phyloP scores from a whole-genome alignment of 2,113 vertebrate species.

The Silurus glanis region DNA sequence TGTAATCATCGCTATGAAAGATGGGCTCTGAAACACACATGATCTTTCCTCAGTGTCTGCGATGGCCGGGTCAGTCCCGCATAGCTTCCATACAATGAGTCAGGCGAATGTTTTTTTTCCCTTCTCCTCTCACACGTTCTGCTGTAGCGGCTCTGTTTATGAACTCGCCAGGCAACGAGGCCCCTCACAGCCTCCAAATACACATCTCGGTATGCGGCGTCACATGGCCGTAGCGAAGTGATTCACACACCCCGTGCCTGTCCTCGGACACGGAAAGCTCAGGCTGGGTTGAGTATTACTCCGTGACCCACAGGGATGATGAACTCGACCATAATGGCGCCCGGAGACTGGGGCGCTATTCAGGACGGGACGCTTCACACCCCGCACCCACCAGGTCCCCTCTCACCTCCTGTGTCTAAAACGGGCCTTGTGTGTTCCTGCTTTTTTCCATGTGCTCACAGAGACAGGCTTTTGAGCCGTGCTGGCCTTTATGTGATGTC shows the following conservation, averaged over 20 bases:
- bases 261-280: conserved; percentile 14
- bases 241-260: conserved; percentile 29
- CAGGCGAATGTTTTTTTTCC: background rate
- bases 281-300: background rate
- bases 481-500: background rate
- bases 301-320: background rate
- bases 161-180: background rate
- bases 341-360: conserved; percentile 21
- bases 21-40: background rate
- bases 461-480: background rate
- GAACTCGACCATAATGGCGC: background rate
- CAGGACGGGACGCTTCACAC: background rate
- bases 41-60: conserved; percentile 2
- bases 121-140: background rate
- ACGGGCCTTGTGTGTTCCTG: conserved; percentile 4
- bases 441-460: conserved; percentile 11
- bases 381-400: conserved; percentile 1
- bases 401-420: conserved; percentile 13
- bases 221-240: conserved; percentile 7
- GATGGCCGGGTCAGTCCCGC: conserved; percentile 14
- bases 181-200: conserved; percentile 29
- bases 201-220: conserved; percentile 8
- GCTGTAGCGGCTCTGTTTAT: background rate
- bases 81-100: background rate
- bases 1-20: background rate